Evolutionary conservation across 2,888 invertebrate genomes (phyloP).

Genomic region (Nomada fucata): DNA sequence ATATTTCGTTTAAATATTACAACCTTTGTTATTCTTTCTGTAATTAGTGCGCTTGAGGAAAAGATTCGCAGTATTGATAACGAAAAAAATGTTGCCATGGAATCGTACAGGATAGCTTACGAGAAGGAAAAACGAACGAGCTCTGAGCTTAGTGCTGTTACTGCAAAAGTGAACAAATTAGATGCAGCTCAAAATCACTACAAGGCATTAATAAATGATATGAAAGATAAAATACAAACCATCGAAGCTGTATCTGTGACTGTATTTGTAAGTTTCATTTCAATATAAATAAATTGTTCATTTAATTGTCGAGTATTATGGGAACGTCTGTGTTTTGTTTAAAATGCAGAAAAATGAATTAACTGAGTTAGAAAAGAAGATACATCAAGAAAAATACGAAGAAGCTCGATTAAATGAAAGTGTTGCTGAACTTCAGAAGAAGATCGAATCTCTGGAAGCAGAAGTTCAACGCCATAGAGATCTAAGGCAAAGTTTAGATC

Average conservation of each 20-base stretch:
- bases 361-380: conserved; percentile 79
- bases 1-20: not conserved
- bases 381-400: conserved; percentile 71
- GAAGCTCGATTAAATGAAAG: conserved; percentile 78
- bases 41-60: conserved; percentile 73
- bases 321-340: conserved; percentile 2
- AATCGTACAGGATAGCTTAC: conserved; percentile 48
- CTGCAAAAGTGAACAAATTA: conserved; percentile 66
- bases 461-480: conserved; percentile 75
- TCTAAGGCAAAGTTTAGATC: conserved; percentile 66
- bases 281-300: conserved; percentile 24
- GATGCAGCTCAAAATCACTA: conserved; percentile 60
- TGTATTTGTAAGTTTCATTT: conserved; percentile 73
- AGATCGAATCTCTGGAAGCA: conserved; percentile 82
- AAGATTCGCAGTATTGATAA: conserved; percentile 69
- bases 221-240: conserved; percentile 72
- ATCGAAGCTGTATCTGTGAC: conserved; percentile 67
- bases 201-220: conserved; percentile 69
- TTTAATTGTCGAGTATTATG: not conserved
- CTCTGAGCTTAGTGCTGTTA: conserved; percentile 65
- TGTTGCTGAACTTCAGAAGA: conserved; percentile 80
- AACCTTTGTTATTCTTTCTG: not conserved
- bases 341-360: conserved; percentile 82
- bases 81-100: conserved; percentile 52
- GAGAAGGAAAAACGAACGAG: conserved; percentile 68